Evolutionary conservation across 2,888 invertebrate species (phyloP).

Genomic region (Eledone cirrhosa): DNA sequence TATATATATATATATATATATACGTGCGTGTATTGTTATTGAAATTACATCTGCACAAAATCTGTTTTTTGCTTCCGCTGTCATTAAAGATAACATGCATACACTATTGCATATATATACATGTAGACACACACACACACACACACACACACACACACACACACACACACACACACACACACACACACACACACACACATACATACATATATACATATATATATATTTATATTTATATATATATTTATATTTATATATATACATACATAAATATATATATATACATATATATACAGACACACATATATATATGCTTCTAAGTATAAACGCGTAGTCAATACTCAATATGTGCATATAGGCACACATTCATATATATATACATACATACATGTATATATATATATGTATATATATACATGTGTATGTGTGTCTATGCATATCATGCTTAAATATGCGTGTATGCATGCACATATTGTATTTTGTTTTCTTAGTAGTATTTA

Average conservation of each 20-base stretch:
- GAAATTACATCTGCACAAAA: too few relatives aligned
- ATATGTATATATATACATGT: too few relatives aligned
- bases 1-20: neutral
- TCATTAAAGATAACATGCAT: too few relatives aligned
- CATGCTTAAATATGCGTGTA: too few relatives aligned
- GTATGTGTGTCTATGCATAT: too few relatives aligned
- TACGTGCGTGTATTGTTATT: neutral
- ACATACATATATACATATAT: neutral
- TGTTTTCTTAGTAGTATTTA: too few relatives aligned
- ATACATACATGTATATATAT: too few relatives aligned
- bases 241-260: neutral
- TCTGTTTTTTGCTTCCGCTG: too few relatives aligned
- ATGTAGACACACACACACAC: neutral
- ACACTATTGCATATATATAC: too few relatives aligned
- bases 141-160: neutral
- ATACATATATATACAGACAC: neutral
- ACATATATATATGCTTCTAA: neutral
- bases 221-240: neutral
- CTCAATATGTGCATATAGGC: neutral
- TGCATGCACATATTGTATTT: too few relatives aligned
- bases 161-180: neutral
- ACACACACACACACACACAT: neutral
- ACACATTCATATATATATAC: neutral
- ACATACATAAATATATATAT: neutral
- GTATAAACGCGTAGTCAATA: neutral